Evolutionary conservation across 2,888 invertebrate genomes (phyloP).

Genomic region (Cerastis rubricosa): DNA sequence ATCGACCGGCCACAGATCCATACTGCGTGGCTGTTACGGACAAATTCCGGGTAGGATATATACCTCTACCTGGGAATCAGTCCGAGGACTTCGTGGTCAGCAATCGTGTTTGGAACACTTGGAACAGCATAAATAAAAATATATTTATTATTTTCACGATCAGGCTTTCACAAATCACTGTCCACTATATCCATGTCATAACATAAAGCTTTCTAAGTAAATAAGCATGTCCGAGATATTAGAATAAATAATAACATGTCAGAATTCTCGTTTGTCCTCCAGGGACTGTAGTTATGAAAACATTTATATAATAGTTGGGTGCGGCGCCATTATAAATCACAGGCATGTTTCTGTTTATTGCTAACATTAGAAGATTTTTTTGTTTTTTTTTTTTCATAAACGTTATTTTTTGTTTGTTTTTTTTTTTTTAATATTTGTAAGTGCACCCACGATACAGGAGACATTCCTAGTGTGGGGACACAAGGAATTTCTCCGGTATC

Average conservation of each 20-base stretch:
- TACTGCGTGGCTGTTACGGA: no score
- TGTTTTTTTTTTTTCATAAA: no score
- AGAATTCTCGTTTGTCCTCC: constrained; percentile 32
- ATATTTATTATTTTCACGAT: neutral
- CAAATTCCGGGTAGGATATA: no score
- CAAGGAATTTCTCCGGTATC: no score
- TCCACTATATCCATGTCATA: neutral
- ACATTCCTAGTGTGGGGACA: no score
- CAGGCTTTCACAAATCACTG: constrained; percentile 3
- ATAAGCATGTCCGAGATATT: constrained; percentile 21
- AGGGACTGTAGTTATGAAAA: constrained; percentile 27
- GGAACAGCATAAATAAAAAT: neutral
- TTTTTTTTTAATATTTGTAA: no score
- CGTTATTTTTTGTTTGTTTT: no score
- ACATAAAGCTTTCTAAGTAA: constrained; percentile 17
- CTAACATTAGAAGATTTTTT: constrained; percentile 10
- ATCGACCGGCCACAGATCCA: no score
- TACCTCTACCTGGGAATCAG: neutral
- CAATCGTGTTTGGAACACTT: neutral
- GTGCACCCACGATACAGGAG: no score
- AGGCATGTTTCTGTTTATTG: constrained; percentile 32
- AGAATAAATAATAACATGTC: constrained; percentile 44
- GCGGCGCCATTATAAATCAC: constrained; percentile 46
- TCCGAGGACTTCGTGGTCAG: neutral
- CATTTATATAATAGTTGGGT: constrained; percentile 33